A percentile compares a stretch with the other conserved stretches of the same genome.
phyloP scores from a whole-genome alignment of 64 coral and sea anemone species.

The Dendrophyllia cribrosa region DNA sequence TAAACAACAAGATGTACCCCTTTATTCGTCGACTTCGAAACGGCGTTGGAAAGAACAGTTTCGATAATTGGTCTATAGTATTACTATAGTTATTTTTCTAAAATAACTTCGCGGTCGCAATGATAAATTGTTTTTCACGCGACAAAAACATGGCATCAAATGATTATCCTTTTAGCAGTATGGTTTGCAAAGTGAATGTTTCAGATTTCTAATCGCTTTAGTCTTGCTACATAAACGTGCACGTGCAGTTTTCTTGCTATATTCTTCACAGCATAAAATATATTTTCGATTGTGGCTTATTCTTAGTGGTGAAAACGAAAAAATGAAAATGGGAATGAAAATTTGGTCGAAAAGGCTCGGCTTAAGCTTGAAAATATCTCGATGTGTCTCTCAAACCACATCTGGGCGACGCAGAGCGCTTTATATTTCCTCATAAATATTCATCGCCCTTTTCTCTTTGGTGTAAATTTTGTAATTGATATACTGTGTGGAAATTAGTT shows the following conservation, averaged over 20 bases:
- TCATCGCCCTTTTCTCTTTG: not conserved
- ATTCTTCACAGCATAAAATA: not conserved
- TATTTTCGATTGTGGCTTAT: not conserved
- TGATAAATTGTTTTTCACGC: too few species aligned
- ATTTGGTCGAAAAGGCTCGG: not conserved
- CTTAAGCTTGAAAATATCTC: not conserved
- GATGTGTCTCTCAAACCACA: constrained; percentile 1
- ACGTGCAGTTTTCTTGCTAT: not conserved
- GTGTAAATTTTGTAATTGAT: constrained; percentile 37
- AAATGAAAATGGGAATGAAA: not conserved
- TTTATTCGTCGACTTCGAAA: not conserved
- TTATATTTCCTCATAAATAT: not conserved
- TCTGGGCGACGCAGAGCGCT: not conserved
- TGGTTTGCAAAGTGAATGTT: too few species aligned
- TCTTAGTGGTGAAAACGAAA: too few species aligned
- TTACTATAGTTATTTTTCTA: too few species aligned
- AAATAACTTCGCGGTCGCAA: too few species aligned
- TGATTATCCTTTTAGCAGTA: too few species aligned
- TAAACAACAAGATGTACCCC: not conserved
- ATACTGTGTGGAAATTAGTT: not conserved
- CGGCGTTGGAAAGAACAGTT: not conserved
- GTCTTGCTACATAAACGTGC: too few species aligned
- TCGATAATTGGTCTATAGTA: too few species aligned
- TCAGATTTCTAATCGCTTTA: too few species aligned
- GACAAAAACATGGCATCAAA: too few species aligned